Evolutionary conservation across 2,113 vertebrate genomes (phyloP), one percentile per base, ranked within the genome.

Genomic region (Lutjanus erythropterus): DNA sequence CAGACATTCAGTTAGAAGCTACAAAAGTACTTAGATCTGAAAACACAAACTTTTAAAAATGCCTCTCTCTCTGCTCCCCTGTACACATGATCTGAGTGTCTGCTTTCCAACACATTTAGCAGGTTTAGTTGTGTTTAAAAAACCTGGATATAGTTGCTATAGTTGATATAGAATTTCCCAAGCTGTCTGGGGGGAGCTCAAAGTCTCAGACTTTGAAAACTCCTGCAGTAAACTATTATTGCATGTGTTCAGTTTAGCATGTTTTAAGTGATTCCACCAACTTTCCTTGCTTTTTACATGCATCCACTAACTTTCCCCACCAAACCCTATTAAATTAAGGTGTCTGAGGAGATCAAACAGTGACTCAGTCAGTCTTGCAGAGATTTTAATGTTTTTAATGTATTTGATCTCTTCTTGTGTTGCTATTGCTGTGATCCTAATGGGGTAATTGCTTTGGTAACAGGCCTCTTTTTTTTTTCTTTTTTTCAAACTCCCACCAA

Each of bases 301-400:
- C 49, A 15, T 73, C 29, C 31, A 65, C 58, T 37, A 41, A 81
- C 71, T 87, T 78, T 68, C 58, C 53, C 56, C 47, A 70, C 72
- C 59, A 78, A 84, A 19, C 46, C 69, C 60, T 41, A 71, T 89
- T 83, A 91, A 86, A 67, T 82, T 42, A 85, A 86, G 76, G 75
- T 80, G 83, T 88, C 59, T 88, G 72, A 69, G 33, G 53, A 92
- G 87, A 92, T 92, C 88, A 91, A 92, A 93, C 80, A 14, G 23
- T 21, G 25, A 69, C 64, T 74, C 50, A 41, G 79, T 64, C 59
- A 61, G 73, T 42, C 85, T 77, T 11, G 46, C 72, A 64, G 64
- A 80, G 58, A 69, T 85, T 91, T 89, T 67, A 86, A 84, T 47
- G 71, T 72, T 58, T 62, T 64, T 42, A 69, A 35, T 66, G 68